Percentiles rank a stretch among this genome's conserved stretches.
Conservation (phyloP, 2,888 invertebrate genomes). For the Tiliacea citrago region DNA sequence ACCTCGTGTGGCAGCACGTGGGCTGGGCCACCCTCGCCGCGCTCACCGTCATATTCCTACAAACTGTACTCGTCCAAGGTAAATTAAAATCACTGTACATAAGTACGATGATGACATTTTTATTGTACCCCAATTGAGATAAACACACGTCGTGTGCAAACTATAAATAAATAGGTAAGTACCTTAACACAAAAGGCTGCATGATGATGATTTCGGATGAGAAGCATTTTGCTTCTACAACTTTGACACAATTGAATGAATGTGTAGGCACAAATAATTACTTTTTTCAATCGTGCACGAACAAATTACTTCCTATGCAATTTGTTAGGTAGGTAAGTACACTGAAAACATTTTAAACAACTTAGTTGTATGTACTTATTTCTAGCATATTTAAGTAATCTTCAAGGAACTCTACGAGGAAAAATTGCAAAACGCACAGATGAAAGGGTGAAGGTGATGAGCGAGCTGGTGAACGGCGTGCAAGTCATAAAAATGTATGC, state of each 20-base stretch:
- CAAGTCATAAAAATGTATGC: slow-evolving; percentile 97
- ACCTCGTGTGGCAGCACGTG: slow-evolving; percentile 86
- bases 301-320: slow-evolving; percentile 26
- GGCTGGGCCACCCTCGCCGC: slow-evolving; percentile 84
- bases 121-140: slow-evolving; percentile 25
- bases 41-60: slow-evolving; percentile 87
- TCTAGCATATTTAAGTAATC: slow-evolving; percentile 86
- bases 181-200: slow-evolving; percentile 34
- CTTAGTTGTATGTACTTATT: slow-evolving; percentile 45
- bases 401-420: slow-evolving; percentile 87
- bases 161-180: slow-evolving; percentile 45
- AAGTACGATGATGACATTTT: slow-evolving; percentile 31
- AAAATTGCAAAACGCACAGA: slow-evolving; percentile 93
- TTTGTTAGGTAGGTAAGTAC: slow-evolving; percentile 4
- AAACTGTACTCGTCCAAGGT: slow-evolving; percentile 91
- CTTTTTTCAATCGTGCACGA: slow-evolving; percentile 6
- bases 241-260: slow-evolving; percentile 16
- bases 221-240: slow-evolving; percentile 35
- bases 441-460: slow-evolving; percentile 94
- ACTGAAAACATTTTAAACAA: slow-evolving; percentile 12
- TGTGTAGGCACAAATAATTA: slow-evolving; percentile 2
- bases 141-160: slow-evolving; percentile 32
- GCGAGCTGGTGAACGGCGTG: slow-evolving; percentile 94
- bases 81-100: slow-evolving; percentile 47
- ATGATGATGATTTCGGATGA: slow-evolving; percentile 34